Base-by-base conservation (phyloP, 2,797 vertebrate genomes). In the Dicrostonyx torquatus region DNA sequence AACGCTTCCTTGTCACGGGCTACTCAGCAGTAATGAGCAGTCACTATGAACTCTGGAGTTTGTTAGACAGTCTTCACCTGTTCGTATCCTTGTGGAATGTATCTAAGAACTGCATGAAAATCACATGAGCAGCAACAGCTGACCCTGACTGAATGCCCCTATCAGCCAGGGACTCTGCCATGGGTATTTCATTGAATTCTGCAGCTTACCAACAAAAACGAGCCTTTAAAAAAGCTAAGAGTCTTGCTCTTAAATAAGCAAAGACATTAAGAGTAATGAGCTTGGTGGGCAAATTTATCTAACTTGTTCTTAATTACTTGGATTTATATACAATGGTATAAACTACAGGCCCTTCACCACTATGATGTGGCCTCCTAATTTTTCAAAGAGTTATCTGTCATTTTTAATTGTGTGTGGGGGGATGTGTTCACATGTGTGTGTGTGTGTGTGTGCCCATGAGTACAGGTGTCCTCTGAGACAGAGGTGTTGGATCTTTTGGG, bases 121-220 rank as follows among this genome's bases (percentile, higher is more conserved):
- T 55, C 68, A 43, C 43, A 76, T 34, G n/a, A 76, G 26, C 6
- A 48, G 55, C 53, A 50, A 72, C 5, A 37, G 34, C n/a, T 37
- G 29, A 14, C 24, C 37, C 64, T 66, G 76, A 58, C 3, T n/a
- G 29, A 75, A 58, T 11, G 13, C 91, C 24, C 10, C 14, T 6
- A 2, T n/a, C 20, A 17, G 13, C 60, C 77, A 90, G 68, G 2
- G 22, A 72, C n/a, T 26, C 48, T 75, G 50, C 55, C 78, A 53
- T 60, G 34, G 5, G 8, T 72, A 62, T 72, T 90, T 82, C 17
- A 75, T 37, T 94, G 87, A 68, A 89, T n/a, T 79, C 5, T 31
- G 7, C 26, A 90, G 84, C 95, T 93, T 77, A 75, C 10, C 88
- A 68, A 70, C 22, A 82, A 93, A 20, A 89, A 92, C 17, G 45